A percentile compares a stretch with the other conserved stretches of the same genome.
Conservation (phyloP, 2,888 invertebrate species). For the Cephus rjabovi region DNA sequence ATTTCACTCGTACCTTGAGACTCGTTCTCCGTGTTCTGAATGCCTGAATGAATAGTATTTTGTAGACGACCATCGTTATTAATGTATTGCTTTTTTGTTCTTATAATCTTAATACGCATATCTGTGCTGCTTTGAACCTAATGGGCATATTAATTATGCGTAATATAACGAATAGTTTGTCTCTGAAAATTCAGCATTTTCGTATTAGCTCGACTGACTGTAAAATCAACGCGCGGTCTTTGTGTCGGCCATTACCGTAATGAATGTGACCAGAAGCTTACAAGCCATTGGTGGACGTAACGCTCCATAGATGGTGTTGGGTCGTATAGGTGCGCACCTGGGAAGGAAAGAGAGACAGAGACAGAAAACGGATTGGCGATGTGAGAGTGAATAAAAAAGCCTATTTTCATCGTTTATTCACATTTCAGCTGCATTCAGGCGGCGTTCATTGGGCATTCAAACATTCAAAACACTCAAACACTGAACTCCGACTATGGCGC, state of each 20-base stretch:
- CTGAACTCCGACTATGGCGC: background rate
- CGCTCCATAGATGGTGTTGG: background rate
- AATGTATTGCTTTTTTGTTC: background rate
- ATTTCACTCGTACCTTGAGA: background rate
- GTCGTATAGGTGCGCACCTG: background rate
- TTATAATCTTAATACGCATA: background rate
- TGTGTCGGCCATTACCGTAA: conserved; percentile 50
- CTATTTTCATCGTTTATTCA: conserved; percentile 21
- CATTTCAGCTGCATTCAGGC: conserved; percentile 17
- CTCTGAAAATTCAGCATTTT: background rate
- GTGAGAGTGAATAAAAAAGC: background rate
- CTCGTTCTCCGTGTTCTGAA: background rate
- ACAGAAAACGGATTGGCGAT: background rate
- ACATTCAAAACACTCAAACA: background rate
- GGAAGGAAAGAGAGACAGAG: background rate
- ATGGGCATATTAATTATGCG: background rate
- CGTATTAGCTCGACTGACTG: background rate
- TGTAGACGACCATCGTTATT: background rate
- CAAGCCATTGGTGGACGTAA: background rate
- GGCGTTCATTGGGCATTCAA: conserved; percentile 18
- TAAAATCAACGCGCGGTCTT: conserved; percentile 19
- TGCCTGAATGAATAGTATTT: background rate
- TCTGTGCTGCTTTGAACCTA: background rate
- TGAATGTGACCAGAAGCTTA: conserved; percentile 31
- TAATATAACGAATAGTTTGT: background rate